A percentile compares a stretch with the other conserved stretches of the same genome.
These are phyloP conservation scores for Acleris emargana DNA, from an alignment of 2,888 invertebrate genomes.

Conservation along the genomic window DNA sequence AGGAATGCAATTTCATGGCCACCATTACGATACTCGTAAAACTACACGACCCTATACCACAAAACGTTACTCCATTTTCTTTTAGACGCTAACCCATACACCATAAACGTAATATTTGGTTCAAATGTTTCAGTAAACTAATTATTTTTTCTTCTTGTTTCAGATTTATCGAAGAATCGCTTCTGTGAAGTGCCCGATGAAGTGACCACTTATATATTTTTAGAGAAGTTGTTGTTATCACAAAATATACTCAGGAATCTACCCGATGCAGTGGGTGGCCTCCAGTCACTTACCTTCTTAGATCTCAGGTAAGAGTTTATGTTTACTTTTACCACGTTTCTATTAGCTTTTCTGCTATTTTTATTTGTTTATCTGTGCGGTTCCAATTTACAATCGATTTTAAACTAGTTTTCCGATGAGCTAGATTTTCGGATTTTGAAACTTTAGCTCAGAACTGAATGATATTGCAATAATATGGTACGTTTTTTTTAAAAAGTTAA, in stretches of 20 bases:
- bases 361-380: no score
- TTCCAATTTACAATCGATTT: no score
- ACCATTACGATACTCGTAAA: slow-evolving; percentile 24
- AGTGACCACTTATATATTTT: slow-evolving; percentile 92
- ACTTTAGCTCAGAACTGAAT: no score
- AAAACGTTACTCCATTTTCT: slow-evolving; percentile 20
- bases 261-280: slow-evolving; percentile 91
- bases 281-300: slow-evolving; percentile 94
- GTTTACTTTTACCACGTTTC: background rate
- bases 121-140: slow-evolving; percentile 1
- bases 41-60: slow-evolving; percentile 22
- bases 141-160: slow-evolving; percentile 55
- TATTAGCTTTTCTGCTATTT: no score
- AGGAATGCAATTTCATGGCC: slow-evolving; percentile 23
- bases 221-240: slow-evolving; percentile 94
- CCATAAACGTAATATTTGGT: slow-evolving; percentile 20
- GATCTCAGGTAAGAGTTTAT: slow-evolving; percentile 89
- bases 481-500: no score
- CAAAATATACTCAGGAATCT: slow-evolving; percentile 95
- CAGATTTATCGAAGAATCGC: slow-evolving; percentile 83
- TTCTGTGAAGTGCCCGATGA: slow-evolving; percentile 96
- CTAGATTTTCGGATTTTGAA: no score
- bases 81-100: slow-evolving; percentile 21
- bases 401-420: no score
- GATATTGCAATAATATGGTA: no score